Conservation (phyloP, 2,113 vertebrate species). For the Falcunculus frontatus region DNA sequence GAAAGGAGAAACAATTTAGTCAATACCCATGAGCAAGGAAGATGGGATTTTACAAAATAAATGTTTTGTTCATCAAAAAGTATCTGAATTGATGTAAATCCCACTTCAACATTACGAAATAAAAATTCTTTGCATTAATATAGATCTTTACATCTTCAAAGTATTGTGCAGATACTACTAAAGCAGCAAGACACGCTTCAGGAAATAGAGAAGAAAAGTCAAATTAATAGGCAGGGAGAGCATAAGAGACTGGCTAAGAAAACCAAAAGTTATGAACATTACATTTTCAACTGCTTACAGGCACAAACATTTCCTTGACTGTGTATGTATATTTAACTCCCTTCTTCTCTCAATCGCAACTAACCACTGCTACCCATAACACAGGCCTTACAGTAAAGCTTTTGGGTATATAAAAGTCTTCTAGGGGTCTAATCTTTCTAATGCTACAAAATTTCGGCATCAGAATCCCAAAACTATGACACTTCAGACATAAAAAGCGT, state of each 20-base stretch:
- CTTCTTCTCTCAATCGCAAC: background rate
- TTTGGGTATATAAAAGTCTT: background rate
- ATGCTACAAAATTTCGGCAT: background rate
- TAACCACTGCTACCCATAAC: background rate
- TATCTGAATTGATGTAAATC: background rate
- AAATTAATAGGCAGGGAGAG: background rate
- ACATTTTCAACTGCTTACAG: background rate
- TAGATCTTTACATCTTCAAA: background rate
- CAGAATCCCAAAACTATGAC: background rate
- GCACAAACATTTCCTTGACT: background rate
- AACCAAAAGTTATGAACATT: background rate
- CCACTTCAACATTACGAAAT: background rate
- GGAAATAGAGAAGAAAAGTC: background rate
- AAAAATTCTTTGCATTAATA: background rate
- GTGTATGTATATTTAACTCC: background rate
- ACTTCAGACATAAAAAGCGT: fast-evolving
- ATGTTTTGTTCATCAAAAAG: background rate
- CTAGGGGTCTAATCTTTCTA: background rate
- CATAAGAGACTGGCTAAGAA: background rate
- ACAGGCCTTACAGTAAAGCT: background rate
- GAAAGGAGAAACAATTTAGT: background rate
- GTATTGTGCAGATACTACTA: background rate
- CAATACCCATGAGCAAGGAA: background rate
- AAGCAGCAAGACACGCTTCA: background rate
- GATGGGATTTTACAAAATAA: background rate